phyloP scores from a whole-genome alignment of 2,888 invertebrate species.

The Drosophila fulvimacula region DNA sequence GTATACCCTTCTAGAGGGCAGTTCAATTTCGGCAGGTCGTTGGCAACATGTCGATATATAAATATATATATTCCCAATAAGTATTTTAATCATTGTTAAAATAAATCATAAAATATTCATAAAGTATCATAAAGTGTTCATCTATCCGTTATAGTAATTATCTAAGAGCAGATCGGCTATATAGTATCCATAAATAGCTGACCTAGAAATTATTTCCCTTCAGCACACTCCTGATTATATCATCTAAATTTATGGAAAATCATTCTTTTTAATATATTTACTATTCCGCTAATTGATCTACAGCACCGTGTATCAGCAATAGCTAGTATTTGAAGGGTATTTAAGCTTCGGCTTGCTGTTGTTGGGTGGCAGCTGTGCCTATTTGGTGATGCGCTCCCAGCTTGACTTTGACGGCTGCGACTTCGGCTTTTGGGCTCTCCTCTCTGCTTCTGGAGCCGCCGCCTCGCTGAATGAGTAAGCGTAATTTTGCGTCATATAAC shows the following conservation, averaged over 20 bases:
- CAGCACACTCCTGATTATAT: neutral
- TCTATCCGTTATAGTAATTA: neutral
- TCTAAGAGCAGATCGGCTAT: too few relatives aligned
- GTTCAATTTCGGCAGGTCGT: neutral
- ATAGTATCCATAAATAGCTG: too few relatives aligned
- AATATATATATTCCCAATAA: neutral
- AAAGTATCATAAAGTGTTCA: too few relatives aligned
- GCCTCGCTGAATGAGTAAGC: slow-evolving; percentile 77
- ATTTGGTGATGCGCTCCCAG: slow-evolving; percentile 45
- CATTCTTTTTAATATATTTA: neutral
- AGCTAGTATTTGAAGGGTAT: neutral
- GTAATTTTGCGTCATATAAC: slow-evolving; percentile 81
- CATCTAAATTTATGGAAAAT: neutral
- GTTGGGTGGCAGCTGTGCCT: slow-evolving; percentile 39
- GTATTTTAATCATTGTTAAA: neutral
- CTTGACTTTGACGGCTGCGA: slow-evolving; percentile 27
- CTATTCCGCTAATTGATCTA: neutral
- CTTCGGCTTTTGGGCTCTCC: slow-evolving; percentile 26
- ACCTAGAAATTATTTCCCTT: too few relatives aligned
- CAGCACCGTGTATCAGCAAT: too few relatives aligned
- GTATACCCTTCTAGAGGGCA: neutral
- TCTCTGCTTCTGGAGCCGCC: slow-evolving; percentile 45
- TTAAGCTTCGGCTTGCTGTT: slow-evolving; percentile 12
- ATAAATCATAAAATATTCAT: too few relatives aligned
- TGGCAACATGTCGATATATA: neutral